Percentiles rank a stretch among this genome's conserved stretches.
Conservation (phyloP, 2,888 invertebrate genomes). For the Hirudinaria manillensis region DNA sequence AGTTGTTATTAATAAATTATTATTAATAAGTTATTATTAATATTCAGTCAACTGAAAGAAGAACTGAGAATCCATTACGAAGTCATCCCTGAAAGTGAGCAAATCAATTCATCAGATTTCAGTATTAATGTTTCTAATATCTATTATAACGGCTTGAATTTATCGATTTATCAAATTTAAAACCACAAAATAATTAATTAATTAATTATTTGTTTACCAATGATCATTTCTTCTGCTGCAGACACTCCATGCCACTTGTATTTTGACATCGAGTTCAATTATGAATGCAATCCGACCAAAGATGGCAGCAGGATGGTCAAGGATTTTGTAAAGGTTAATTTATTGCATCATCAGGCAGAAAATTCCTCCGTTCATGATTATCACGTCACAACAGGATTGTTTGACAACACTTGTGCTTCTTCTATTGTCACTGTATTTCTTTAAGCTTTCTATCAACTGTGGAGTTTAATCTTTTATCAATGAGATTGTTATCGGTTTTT, state of each 20-base stretch:
- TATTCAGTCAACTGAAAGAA: constrained; percentile 44
- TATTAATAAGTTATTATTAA: background rate
- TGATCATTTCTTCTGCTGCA: constrained; percentile 35
- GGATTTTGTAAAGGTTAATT: constrained; percentile 54
- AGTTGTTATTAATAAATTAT: background rate
- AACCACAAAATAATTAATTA: background rate
- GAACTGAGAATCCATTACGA: constrained; percentile 49
- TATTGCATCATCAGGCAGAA: background rate
- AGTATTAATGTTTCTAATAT: background rate
- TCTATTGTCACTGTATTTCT: too few species aligned
- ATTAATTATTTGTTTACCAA: background rate
- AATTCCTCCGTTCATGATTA: background rate
- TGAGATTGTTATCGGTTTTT: background rate
- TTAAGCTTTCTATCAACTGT: background rate
- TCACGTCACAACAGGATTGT: too few species aligned
- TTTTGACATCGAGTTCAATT: constrained; percentile 60
- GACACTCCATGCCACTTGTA: constrained; percentile 59
- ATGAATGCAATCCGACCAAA: constrained; percentile 52
- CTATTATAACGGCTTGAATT: background rate
- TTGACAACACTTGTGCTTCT: too few species aligned
- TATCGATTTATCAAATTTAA: background rate
- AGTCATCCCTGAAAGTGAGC: constrained; percentile 49
- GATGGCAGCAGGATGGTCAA: constrained; percentile 57
- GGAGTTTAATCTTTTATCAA: background rate
- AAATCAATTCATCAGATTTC: background rate